phyloP scores from a whole-genome alignment of 2,113 vertebrate genomes.

The Mormyrus iriodes region DNA sequence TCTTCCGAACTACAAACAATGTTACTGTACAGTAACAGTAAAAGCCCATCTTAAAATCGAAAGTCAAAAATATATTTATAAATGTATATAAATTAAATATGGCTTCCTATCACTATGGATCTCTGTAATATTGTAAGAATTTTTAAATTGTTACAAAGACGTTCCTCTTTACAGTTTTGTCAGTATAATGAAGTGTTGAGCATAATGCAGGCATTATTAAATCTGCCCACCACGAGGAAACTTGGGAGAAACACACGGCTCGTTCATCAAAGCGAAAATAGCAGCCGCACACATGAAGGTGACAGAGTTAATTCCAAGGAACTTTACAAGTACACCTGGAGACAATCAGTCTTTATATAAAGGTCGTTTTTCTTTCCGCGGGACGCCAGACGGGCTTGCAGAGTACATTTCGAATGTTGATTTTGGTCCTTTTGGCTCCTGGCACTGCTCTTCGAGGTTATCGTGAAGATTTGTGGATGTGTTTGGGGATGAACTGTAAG shows the following conservation, averaged over 20 bases:
- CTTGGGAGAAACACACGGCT: conserved; percentile 59
- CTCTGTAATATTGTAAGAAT: not conserved
- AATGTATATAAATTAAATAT: not conserved
- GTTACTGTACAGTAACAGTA: not conserved
- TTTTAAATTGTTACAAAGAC: conserved; percentile 70
- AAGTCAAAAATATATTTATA: not conserved
- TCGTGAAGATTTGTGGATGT: not conserved
- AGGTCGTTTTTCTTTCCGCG: conserved; percentile 3
- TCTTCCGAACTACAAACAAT: not conserved
- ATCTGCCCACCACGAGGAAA: conserved; percentile 75
- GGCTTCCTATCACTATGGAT: not conserved
- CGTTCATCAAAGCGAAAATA: conserved; percentile 58
- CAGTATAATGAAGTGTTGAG: conserved; percentile 79
- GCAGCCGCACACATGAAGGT: conserved; percentile 38
- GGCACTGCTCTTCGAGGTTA: not conserved
- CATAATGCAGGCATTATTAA: conserved; percentile 83
- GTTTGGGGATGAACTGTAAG: not conserved
- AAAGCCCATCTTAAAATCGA: not conserved
- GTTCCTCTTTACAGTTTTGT: conserved; percentile 62
- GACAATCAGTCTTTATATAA: conserved; percentile 18
- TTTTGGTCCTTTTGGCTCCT: not conserved
- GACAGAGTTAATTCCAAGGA: conserved; percentile 20
- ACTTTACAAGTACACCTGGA: conserved; percentile 22
- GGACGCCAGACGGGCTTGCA: not conserved
- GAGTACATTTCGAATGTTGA: not conserved